Conservation (phyloP, 2,113 vertebrate genomes). For the Baryphthengus martii region DNA sequence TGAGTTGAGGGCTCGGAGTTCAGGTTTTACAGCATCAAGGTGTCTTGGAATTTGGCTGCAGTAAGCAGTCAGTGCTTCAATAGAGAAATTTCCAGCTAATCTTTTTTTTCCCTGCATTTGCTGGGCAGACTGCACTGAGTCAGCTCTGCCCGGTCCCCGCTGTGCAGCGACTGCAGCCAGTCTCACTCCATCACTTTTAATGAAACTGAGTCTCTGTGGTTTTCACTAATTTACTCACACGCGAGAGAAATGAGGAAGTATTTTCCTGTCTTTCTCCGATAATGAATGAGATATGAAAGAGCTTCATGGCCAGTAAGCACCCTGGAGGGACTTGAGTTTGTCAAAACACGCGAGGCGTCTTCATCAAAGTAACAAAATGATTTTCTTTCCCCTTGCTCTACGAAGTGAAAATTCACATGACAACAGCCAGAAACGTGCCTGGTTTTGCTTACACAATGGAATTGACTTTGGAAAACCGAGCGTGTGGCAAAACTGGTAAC, state of each 20-base stretch:
- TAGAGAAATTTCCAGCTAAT: slow-evolving; percentile 53
- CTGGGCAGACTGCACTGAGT: slow-evolving; percentile 43
- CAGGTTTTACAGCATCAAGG: slow-evolving; percentile 24
- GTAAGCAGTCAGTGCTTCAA: slow-evolving; percentile 40
- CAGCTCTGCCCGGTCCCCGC: slow-evolving; percentile 36
- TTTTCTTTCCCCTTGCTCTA: slow-evolving; percentile 36
- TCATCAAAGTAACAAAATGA: slow-evolving; percentile 64
- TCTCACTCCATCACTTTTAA: slow-evolving; percentile 73
- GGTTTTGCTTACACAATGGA: slow-evolving; percentile 43
- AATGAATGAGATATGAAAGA: slow-evolving; percentile 75
- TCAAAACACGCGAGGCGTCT: slow-evolving; percentile 57
- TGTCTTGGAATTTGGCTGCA: slow-evolving; percentile 35
- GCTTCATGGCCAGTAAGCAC: slow-evolving; percentile 72
- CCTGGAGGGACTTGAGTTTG: slow-evolving; percentile 68
- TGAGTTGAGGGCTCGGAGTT: not conserved
- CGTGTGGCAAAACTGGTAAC: not conserved
- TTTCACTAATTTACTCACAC: slow-evolving; percentile 70
- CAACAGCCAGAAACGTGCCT: slow-evolving; percentile 27
- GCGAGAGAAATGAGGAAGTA: slow-evolving; percentile 61
- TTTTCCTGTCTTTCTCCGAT: slow-evolving; percentile 61
- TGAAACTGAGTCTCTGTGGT: slow-evolving; percentile 64
- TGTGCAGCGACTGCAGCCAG: slow-evolving; percentile 52
- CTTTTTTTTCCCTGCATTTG: slow-evolving; percentile 21
- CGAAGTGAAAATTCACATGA: slow-evolving; percentile 56
- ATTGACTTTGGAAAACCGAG: slow-evolving; percentile 13